phyloP scores from a whole-genome alignment of 30 jellyfish, hydroid and myxozoan genomes.

The Aurelia aurita complex sp. Pacific region DNA sequence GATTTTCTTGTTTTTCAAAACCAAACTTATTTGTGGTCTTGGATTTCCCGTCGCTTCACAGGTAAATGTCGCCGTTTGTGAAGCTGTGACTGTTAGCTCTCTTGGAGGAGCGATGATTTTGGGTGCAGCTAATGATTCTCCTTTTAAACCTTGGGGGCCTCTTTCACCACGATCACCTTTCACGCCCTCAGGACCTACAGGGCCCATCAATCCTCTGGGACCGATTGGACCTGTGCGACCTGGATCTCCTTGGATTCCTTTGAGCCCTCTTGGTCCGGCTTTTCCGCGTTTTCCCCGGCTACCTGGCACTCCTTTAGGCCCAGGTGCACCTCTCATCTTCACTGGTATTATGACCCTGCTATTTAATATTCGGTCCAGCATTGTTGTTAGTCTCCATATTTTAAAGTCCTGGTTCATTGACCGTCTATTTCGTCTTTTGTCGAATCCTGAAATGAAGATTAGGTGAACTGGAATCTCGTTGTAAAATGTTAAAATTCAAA shows the following conservation, averaged over 20 bases:
- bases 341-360: background rate
- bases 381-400: constrained; percentile 3
- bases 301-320: constrained; percentile 8
- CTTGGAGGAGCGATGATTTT: background rate
- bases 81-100: background rate
- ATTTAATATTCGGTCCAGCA: background rate
- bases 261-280: constrained; percentile 25
- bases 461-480: too few species aligned
- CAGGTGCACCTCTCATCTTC: constrained; percentile 7
- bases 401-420: background rate
- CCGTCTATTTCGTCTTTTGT: background rate
- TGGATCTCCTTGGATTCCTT: constrained; percentile 3
- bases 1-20: background rate
- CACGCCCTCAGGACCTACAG: background rate
- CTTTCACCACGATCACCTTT: background rate
- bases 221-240: constrained; percentile 9
- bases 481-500: too few species aligned
- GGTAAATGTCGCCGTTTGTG: constrained; percentile 11
- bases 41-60: constrained; percentile 30
- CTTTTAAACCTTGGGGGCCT: background rate
- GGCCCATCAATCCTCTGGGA: constrained; percentile 1
- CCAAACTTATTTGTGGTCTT: background rate
- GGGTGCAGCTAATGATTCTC: background rate
- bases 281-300: constrained; percentile 21
- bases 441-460: background rate